Evolutionary conservation across 2,888 invertebrate species (phyloP), one percentile per base, ranked within the genome.

Genomic region (Drosophila mulleri): DNA sequence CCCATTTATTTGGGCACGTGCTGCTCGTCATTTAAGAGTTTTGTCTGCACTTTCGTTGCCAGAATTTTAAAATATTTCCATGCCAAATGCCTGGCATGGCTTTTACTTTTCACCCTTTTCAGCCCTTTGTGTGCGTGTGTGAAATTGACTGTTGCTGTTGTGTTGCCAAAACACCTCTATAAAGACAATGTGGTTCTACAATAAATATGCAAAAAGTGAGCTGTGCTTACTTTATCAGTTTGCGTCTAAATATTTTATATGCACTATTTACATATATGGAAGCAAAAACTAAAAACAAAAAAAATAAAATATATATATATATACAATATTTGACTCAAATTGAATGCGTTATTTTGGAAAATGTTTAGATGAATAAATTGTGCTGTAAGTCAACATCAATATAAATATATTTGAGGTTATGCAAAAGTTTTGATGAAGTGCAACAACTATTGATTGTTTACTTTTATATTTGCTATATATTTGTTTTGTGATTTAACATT

Each of bases 1-100:
- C 32, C 69, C 82, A 81, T 86, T 83, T 82, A 84, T 85, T 85
- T 78, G 83, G 79, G 88, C 89, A 86, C 86, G 86, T 86, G 86
- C 89, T 88, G 76, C 83, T 88, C 86, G 90, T 89, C 90, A 89
- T 90, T 89, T 90, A 88, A 83, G 85, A 90, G 78, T 85, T 83
- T 90, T 89, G 88, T 89, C 88, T 88, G 88, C 90, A 90, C 82
- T 89, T 90, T 83, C 86, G 86, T 89, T 86, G 72, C 71, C 58
- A 63, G 86, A 86, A 86, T 86, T 88, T 86, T 86, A 86, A 86
- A 86, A 86, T 82, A 72, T 89, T 78, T 74, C 73, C 60, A 72
- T 75, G 74, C 73, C 82, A 85, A 82, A 72, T 75, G 83, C 62
- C 80, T 69, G 37, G 50, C 72, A 58, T 68, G 71, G 72, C 82